Base-by-base conservation (phyloP, 1,140 invertebrate species). In the Lordiphosa clarofinis region DNA sequence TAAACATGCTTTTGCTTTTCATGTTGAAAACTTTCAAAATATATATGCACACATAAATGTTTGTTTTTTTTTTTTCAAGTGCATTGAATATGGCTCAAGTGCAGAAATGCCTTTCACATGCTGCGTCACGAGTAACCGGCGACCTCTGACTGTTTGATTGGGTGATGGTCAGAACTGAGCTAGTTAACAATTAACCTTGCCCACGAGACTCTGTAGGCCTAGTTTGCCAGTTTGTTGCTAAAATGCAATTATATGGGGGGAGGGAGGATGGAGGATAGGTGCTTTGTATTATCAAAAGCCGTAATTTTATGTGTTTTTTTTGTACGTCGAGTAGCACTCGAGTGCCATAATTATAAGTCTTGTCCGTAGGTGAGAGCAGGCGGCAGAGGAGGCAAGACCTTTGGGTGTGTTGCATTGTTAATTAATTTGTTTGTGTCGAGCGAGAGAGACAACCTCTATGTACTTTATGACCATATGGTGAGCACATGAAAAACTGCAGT, bases 71-170 rank as follows among this genome's bases (percentile, higher is more conserved):
- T 37, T 55, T 58, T 69, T 79, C 75, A 79, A 79, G 75, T 81
- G 75, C 75, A 79, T 55, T 55, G 44, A 75, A 79, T 79, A 70
- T 79, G 71, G 75, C 62, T 81, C 75, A 79, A 81, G 75, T 81
- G 76, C 75, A 76, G 72, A 79, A 56, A 69, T 69, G 56, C 65
- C 65, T 69, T 69, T 69, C 65, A 69, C 65, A 69, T 62, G 68
- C 59, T 44, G 12, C 24, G 40, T 69, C 69, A 56, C 57, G 52
- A 38, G 38, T 31, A 8, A 7, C 28, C 7, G 1, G 42, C 37
- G 59, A 56, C 62, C 64, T 33, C 50, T 56, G 31, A 47, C 24
- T 43, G 7, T 11, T 28, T 66, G 54, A 43, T 49, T 8, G 19
- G 19, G 19, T 19, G 19, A 19, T 19, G 2, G 36, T 38, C 15